phyloP scores from a whole-genome alignment of 1,140 invertebrate species.

The Aplysia californica region DNA sequence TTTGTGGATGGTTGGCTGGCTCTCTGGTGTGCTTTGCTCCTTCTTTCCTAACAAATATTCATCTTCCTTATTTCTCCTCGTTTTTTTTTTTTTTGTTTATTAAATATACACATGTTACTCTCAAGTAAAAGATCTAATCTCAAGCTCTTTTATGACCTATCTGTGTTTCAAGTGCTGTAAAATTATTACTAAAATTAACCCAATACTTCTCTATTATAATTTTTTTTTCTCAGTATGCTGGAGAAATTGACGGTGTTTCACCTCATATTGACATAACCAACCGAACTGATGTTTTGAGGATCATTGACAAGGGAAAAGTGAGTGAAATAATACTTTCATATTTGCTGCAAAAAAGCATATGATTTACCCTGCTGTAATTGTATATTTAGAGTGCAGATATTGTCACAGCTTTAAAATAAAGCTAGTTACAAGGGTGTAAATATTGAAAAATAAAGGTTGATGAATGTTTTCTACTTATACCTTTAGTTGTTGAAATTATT shows the following conservation, averaged over 20 bases:
- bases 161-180: neutral
- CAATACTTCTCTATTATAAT: neutral
- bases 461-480: no score
- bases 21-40: no score
- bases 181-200: neutral
- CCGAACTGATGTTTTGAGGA: slow-evolving; percentile 61
- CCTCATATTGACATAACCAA: slow-evolving; percentile 63
- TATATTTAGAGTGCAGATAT: neutral
- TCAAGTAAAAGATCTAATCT: no score
- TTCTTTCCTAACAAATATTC: no score
- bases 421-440: neutral
- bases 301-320: slow-evolving; percentile 65
- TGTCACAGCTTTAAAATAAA: neutral
- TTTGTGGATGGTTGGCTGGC: no score
- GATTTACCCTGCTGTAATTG: neutral
- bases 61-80: no score
- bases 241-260: slow-evolving; percentile 58
- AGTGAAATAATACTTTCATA: no score
- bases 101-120: no score
- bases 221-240: slow-evolving; percentile 54
- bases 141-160: no score
- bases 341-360: neutral
- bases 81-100: no score
- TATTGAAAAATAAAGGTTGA: no score
- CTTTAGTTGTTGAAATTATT: no score